Evolutionary conservation across 2,888 invertebrate genomes (phyloP), one percentile per base, ranked within the genome.

Genomic region (Apomyelois bistriatella): DNA sequence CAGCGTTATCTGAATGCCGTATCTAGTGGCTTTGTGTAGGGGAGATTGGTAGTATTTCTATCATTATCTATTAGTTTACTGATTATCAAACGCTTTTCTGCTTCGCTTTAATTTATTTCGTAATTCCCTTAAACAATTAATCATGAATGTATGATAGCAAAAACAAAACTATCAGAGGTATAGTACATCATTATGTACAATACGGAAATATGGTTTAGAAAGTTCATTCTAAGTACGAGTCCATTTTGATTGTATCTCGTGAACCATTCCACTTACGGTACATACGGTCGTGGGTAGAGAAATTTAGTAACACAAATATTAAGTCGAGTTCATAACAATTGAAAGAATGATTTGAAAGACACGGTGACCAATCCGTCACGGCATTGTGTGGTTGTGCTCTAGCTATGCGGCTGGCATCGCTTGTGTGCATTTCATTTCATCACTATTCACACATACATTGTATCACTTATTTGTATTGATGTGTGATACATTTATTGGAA

Each of bases 251-350:
- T 75, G 75, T 82, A 82, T 82, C 79, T 79, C 72, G 70, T 72
- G 74, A 72, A 70, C 71, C 74, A 79, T 76, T 78, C 77, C 71
- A 76, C 81, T 77, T 80, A 80, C 75, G 79, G 75, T 74, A 77
- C 76, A 74, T 73, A 74, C 73, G 65, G 69, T 74, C 74, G 82
- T 82, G 79, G 82, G 79, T 74, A 80, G 82, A 77, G 80, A 82
- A 80, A 82, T 81, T 82, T 75, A 75, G 80, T 80, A 79, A 77
- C 76, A 79, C 74, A 78, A 78, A 77, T 79, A 79, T 77, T 74
- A 77, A 77, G 72, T 72, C 71, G 74, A 78, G 78, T 75, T 72
- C 72, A 74, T 73, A 74, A 73, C 74, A 78, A 78, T 82, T 79
- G 81, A 76, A 80, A 76, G 72, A 72, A 72, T 72, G 70, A 79